Evolutionary conservation across 2,113 vertebrate species (phyloP).

Genomic region (Stomatorhinus ivindoensis): DNA sequence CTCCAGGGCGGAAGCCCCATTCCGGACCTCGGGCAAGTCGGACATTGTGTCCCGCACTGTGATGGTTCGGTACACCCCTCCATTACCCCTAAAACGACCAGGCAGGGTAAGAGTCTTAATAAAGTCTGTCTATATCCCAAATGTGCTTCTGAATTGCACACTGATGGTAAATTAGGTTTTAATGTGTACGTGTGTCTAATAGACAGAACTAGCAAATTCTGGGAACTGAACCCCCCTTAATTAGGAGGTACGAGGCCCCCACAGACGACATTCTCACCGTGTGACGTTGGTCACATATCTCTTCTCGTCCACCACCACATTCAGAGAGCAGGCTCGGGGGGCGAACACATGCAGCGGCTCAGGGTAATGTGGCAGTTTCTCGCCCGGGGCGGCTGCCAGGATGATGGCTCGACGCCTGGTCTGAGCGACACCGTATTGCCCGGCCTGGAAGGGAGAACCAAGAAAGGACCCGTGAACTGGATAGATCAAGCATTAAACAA

Average conservation of each 20-base stretch:
- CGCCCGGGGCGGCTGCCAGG: slow-evolving; percentile 81
- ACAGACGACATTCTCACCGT: slow-evolving; percentile 53
- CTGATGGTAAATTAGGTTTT: too few relatives aligned
- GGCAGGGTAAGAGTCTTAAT: background rate
- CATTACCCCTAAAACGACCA: slow-evolving; percentile 64
- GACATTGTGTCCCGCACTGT: slow-evolving; percentile 94
- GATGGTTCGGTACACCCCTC: slow-evolving; percentile 86
- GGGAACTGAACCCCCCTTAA: background rate
- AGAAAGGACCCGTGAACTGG: background rate
- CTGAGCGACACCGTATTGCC: slow-evolving; percentile 90
- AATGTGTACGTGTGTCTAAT: too few relatives aligned
- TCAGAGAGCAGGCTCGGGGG: slow-evolving; percentile 83
- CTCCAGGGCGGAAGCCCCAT: slow-evolving; percentile 77
- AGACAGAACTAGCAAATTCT: too few relatives aligned
- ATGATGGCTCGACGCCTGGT: slow-evolving; percentile 86
- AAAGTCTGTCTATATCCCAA: background rate
- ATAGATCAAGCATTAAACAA: background rate
- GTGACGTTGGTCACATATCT: slow-evolving; percentile 88
- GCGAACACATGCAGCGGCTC: slow-evolving; percentile 90
- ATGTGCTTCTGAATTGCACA: background rate
- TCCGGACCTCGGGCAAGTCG: slow-evolving; percentile 87
- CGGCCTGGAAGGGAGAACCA: slow-evolving; percentile 60
- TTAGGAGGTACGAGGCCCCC: background rate
- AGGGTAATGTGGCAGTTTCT: slow-evolving; percentile 82
- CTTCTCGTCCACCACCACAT: slow-evolving; percentile 85